phyloP scores from a whole-genome alignment of 2,797 vertebrate genomes.

The Pelochelys cantorii region DNA sequence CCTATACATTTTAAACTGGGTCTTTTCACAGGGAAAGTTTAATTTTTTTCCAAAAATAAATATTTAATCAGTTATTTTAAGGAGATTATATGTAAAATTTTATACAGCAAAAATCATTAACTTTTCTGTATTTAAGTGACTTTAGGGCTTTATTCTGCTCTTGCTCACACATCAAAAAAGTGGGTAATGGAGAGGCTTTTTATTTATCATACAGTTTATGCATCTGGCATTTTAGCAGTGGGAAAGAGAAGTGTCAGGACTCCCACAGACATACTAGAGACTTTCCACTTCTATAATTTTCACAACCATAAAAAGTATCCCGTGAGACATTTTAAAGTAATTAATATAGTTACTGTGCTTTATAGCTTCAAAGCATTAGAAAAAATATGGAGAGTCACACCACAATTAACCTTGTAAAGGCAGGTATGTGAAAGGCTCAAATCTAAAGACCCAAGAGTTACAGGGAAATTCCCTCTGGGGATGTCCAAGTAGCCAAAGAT shows the following conservation, averaged over 20 bases:
- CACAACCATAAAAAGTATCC: background rate
- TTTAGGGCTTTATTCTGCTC: background rate
- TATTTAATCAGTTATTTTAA: background rate
- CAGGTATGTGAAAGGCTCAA: background rate
- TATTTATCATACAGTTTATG: background rate
- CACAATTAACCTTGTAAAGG: background rate
- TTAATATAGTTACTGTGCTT: background rate
- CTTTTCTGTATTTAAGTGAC: background rate
- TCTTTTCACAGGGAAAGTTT: background rate
- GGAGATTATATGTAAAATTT: background rate
- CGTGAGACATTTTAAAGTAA: background rate
- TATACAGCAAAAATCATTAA: background rate
- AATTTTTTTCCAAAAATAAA: background rate
- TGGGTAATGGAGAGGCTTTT: background rate
- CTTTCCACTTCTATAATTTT: background rate
- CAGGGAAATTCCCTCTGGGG: background rate
- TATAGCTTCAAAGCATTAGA: background rate
- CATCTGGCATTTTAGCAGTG: background rate
- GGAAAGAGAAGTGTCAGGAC: background rate
- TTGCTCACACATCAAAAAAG: background rate
- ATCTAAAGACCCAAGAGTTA: background rate
- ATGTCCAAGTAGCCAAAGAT: background rate
- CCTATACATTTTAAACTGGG: background rate
- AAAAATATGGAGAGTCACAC: background rate
- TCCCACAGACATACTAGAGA: background rate